A percentile compares a stretch with the other conserved stretches of the same genome.
Conservation (phyloP, 2,888 invertebrate genomes). For the Gymnosoma rotundatum region DNA sequence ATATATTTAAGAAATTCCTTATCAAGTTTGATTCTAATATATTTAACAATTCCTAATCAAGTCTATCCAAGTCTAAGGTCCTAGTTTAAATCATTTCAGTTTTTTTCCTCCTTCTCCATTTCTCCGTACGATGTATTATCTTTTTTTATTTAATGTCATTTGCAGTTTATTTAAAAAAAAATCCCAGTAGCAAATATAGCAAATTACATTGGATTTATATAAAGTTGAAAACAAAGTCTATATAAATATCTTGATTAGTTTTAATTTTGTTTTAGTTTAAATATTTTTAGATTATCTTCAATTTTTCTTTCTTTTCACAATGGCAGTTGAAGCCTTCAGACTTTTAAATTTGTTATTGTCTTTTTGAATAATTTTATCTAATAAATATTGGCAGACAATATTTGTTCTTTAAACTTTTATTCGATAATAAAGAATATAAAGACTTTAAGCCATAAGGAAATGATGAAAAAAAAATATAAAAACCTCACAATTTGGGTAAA, state of each 20-base stretch:
- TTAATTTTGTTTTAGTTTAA: neutral
- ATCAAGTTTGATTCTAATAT: no score
- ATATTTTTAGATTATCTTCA: neutral
- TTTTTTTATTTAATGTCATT: no score
- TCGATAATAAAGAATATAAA: slow-evolving; percentile 34
- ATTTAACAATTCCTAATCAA: no score
- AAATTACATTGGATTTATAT: neutral
- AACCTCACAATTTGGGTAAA: neutral
- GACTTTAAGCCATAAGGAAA: slow-evolving; percentile 34
- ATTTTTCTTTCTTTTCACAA: neutral
- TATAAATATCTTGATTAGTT: slow-evolving; percentile 13
- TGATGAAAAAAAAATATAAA: neutral
- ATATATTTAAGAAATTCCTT: no score
- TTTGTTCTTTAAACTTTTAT: slow-evolving; percentile 31
- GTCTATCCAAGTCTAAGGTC: no score
- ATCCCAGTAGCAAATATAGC: neutral
- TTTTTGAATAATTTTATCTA: slow-evolving; percentile 48
- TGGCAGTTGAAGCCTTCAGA: neutral
- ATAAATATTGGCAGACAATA: slow-evolving; percentile 53
- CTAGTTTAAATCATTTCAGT: no score
- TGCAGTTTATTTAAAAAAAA: neutral
- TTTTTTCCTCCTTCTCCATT: no score
- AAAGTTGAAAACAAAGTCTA: neutral
- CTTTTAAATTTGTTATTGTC: neutral
- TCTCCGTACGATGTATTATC: no score